Evolutionary conservation across 2,113 vertebrate species (phyloP).

Genomic region (Camelus bactrianus): DNA sequence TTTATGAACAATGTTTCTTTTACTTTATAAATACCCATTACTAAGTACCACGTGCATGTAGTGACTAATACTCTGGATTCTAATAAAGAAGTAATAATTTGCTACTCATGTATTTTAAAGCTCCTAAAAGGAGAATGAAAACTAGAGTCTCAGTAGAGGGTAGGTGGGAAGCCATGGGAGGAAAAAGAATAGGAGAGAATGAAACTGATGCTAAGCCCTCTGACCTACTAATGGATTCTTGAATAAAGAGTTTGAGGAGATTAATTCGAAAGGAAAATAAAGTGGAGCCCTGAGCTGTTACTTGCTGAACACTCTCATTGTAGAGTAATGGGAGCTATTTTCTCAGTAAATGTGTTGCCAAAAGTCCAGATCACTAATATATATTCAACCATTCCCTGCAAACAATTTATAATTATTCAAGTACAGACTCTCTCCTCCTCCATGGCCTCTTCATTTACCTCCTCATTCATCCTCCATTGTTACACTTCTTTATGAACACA

Average conservation of each 20-base stretch:
- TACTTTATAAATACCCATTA: constrained; percentile 1
- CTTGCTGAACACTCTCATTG: background rate
- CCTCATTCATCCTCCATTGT: background rate
- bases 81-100: constrained; percentile 50
- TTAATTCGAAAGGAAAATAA: constrained; percentile 54
- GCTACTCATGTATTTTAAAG: constrained; percentile 18
- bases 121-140: background rate
- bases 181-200: constrained; percentile 52
- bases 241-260: constrained; percentile 62
- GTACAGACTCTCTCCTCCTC: background rate
- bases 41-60: background rate
- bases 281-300: constrained; percentile 20
- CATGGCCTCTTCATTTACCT: background rate
- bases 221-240: constrained; percentile 58
- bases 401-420: constrained; percentile 63
- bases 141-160: background rate
- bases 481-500: constrained; percentile 33
- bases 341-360: constrained; percentile 60
- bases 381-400: constrained; percentile 41
- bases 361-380: constrained; percentile 68
- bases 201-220: constrained; percentile 61
- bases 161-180: background rate
- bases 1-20: background rate
- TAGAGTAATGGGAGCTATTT: constrained; percentile 41
- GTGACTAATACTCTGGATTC: background rate